Base-by-base conservation (phyloP, 1,140 invertebrate genomes). In the Drosophila busckii region DNA sequence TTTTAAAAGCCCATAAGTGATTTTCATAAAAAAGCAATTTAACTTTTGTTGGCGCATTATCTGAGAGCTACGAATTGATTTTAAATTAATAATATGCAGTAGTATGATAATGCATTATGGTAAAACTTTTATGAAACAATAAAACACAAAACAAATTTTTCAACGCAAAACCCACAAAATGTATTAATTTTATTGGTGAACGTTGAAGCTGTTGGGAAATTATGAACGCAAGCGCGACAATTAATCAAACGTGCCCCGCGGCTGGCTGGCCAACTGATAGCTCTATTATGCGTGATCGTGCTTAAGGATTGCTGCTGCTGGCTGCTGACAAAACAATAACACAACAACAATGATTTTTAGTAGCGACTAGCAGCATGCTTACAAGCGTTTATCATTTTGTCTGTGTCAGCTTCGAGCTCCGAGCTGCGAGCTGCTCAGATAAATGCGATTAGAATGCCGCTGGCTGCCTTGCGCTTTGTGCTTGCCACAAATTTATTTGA, bases 1-100 rank as follows among this genome's bases (percentile, higher is more conserved):
- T 82, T n/a, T 82, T 82, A 82, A 82, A 82, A 83, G 75, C 69
- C 76, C 70, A 82, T 82, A 70, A 73, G 75, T 75, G 64, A 82
- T 82, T 82, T 82, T 82, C 75, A 82, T 82, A 82, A 82, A 75
- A 82, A 82, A 82, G 16, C 75, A 60, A 82, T 82, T 75, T 82
- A 71, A 66, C 53, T 78, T 68, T 78, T 54, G 66, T 35, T 78
- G 55, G 7, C 28, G 23, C 42, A 45, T 63, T 63, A 40, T 63
- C 52, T 49, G 15, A 23, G 19, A 25, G 2, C 37, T 28, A 44
- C 20, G 44, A 56, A 37, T 54, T 45, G 55, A 59, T 55, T 32
- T 50, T 48, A 56, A 52, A 78, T 54, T 63, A 56, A 73, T 64
- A 59, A 73, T 52, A 69, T 62, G 44, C 54, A 44, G 48, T 45